Base-by-base conservation (phyloP, 2,888 invertebrate species). In the Abscondita cerata region DNA sequence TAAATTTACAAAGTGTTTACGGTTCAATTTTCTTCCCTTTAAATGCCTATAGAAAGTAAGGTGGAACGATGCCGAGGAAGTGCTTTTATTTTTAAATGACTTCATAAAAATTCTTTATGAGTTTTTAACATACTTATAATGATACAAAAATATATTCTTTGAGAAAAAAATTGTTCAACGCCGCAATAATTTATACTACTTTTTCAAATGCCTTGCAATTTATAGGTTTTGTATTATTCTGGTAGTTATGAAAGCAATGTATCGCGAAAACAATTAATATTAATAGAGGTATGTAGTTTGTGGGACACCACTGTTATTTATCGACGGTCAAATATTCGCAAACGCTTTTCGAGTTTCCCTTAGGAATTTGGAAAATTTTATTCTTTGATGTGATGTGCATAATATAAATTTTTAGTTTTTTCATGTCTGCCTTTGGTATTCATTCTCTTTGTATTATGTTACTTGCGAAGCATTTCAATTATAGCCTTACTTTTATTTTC, bases 281-380 rank as follows among this genome's bases (percentile, higher is more conserved):
- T 59, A 59, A 52, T 59, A 41, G 52, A 47, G 59, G 52, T 59
- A 53, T 53, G 53, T 38, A 47, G 59, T 59, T 59, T 47, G 59
- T 31, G 52, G 59, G 46, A 59, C 52, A 55, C 34, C 44, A 47
- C 38, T 47, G 56, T 64, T 64, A 68, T 65, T 68, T 68, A 68
- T 68, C 52, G 62, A 53, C 55, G 65, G 61, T 52, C 60, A 68
- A 68, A 63, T 67, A 65, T 67, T 60, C 67, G 67, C 66, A 34
- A 34, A 52, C 34, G 34, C 59, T 48, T 33, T 48, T 48, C 13
- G 47, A 51, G 51, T 31, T 51, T 51, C 15, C 18, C 33, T 51
- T 13, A 33, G 51, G 33, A 51, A 33, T 51, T 51, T 25, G 6
- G 25, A 25, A 25, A 25, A 25, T 25, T 25, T 25, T 25, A 25